These are phyloP conservation scores for Chelonia mydas DNA, from an alignment of 2,797 vertebrate genomes.

Conservation along the genomic window DNA sequence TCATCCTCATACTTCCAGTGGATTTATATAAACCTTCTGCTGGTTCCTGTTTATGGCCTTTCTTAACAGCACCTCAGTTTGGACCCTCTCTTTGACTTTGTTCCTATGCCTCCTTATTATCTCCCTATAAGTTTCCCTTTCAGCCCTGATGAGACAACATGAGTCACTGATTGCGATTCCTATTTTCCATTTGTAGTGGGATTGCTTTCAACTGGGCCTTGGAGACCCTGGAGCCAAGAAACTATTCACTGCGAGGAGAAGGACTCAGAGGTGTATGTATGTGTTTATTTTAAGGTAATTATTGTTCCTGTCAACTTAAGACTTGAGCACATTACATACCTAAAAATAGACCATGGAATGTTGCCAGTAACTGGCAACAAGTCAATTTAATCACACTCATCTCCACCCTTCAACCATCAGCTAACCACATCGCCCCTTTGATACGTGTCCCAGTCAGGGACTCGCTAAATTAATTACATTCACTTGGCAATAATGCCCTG, in stretches of 20 bases:
- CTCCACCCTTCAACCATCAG: background rate
- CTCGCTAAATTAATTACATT: background rate
- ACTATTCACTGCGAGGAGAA: background rate
- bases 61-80: background rate
- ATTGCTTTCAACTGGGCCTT: conserved; percentile 16
- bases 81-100: background rate
- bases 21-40: too few species aligned
- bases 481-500: background rate
- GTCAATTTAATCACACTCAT: background rate
- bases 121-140: background rate
- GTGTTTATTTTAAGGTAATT: background rate
- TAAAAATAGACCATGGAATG: background rate
- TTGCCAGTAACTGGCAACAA: background rate
- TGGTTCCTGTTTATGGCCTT: background rate
- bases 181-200: background rate
- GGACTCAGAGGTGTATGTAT: background rate
- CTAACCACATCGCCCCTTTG: background rate
- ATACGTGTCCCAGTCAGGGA: background rate
- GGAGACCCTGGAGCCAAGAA: background rate
- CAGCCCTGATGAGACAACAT: conserved; percentile 6
- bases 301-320: background rate
- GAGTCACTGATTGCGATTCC: background rate
- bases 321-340: background rate
- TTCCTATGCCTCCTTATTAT: background rate
- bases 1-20: too few species aligned